phyloP scores from a whole-genome alignment of 2,888 invertebrate species.

The Stegophylla sp. region DNA sequence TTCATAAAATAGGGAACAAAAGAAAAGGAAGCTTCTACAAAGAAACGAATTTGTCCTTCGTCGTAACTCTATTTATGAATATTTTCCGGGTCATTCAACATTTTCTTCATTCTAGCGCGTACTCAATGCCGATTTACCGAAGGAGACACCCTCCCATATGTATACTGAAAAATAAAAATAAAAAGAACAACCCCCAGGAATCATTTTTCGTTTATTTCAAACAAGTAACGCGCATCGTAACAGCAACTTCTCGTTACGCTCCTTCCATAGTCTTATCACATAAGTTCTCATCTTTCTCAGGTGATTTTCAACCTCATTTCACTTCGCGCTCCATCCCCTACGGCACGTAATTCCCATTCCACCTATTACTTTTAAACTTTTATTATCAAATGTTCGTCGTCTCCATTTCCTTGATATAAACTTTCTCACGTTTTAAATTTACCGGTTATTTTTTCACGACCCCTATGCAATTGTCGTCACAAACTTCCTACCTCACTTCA shows the following conservation, averaged over 20 bases:
- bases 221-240: conserved; percentile 29
- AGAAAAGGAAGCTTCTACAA: conserved; percentile 41
- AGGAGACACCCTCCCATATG: conserved; percentile 34
- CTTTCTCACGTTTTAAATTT: conserved; percentile 58
- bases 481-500: conserved; percentile 33
- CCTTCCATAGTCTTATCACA: conserved; percentile 49
- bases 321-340: conserved; percentile 48
- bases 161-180: background rate
- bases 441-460: conserved; percentile 37
- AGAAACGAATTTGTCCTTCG: conserved; percentile 55
- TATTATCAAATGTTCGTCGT: conserved; percentile 53
- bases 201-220: conserved; percentile 57
- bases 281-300: conserved; percentile 58
- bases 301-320: conserved; percentile 58
- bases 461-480: conserved; percentile 38
- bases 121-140: conserved; percentile 33
- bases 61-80: conserved; percentile 45
- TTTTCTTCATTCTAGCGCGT: conserved; percentile 52
- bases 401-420: conserved; percentile 42
- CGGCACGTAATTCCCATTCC: conserved; percentile 56
- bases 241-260: conserved; percentile 51
- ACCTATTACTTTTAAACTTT: conserved; percentile 57
- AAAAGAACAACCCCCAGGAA: conserved; percentile 28
- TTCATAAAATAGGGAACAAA: conserved; percentile 31
- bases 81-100: conserved; percentile 58